These are phyloP conservation scores for Falco biarmicus DNA, from an alignment of 2,797 vertebrate species.

Conservation along the genomic window DNA sequence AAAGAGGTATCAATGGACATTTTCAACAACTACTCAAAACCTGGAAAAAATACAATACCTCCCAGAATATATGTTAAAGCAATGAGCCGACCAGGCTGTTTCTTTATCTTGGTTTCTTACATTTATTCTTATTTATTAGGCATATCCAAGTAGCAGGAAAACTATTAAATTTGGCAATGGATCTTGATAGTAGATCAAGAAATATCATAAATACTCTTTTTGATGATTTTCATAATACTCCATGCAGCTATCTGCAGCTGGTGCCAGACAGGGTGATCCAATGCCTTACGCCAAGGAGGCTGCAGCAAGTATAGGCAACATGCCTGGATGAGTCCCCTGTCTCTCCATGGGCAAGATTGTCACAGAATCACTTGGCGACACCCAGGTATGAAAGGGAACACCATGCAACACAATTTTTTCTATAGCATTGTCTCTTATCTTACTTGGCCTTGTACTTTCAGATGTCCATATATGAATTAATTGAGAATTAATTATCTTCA, in stretches of 20 bases:
- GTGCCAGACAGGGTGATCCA: background rate
- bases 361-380: background rate
- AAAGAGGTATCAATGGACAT: background rate
- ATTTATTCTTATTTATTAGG: background rate
- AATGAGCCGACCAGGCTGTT: background rate
- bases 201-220: background rate
- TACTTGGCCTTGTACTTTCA: background rate
- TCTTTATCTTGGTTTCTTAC: background rate
- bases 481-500: background rate
- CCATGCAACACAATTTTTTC: background rate
- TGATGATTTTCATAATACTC: background rate
- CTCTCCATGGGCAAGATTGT: background rate
- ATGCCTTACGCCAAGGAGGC: accelerated
- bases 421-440: background rate
- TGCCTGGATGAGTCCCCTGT: background rate
- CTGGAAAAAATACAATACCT: background rate
- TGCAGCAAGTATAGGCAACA: background rate
- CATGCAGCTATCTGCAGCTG: background rate
- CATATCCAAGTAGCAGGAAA: background rate
- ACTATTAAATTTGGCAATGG: background rate
- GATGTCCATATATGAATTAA: background rate
- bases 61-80: background rate
- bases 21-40: background rate
- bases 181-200: background rate
- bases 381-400: background rate